These are phyloP conservation scores for Pomatostomus ruficeps DNA, from an alignment of 2,113 vertebrate species.

Conservation along the genomic window DNA sequence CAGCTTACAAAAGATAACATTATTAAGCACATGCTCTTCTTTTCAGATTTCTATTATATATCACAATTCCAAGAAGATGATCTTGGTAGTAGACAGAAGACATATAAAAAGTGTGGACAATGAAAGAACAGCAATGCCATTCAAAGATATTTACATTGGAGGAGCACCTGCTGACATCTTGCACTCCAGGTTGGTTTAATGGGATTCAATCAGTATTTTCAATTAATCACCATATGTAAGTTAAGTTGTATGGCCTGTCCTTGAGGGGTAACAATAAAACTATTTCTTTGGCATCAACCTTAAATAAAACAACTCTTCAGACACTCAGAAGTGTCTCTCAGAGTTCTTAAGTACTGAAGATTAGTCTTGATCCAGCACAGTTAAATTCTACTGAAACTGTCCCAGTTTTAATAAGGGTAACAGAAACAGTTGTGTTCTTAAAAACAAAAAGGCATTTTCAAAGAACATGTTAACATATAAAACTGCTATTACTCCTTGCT, in stretches of 20 bases:
- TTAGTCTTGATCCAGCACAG: background rate
- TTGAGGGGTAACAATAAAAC: background rate
- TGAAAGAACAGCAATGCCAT: slow-evolving; percentile 87
- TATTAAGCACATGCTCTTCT: background rate
- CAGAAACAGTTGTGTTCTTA: background rate
- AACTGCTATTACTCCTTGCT: background rate
- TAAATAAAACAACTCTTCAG: background rate
- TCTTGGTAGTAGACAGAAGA: slow-evolving; percentile 90
- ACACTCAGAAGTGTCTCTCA: background rate
- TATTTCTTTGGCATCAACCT: background rate
- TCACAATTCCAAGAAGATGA: slow-evolving; percentile 96
- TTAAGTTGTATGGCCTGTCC: background rate
- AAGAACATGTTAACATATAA: background rate
- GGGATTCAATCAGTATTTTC: background rate
- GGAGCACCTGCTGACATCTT: slow-evolving; percentile 84
- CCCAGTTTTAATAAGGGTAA: background rate
- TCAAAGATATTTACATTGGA: slow-evolving; percentile 92
- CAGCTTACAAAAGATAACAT: background rate
- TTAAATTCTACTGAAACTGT: background rate
- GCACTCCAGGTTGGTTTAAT: slow-evolving; percentile 77
- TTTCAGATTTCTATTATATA: slow-evolving; percentile 94
- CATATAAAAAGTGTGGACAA: slow-evolving; percentile 92
- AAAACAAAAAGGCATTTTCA: background rate
- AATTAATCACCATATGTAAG: background rate
- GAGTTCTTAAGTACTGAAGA: background rate